Evolutionary conservation across 2,113 vertebrate species (phyloP), one percentile per base, ranked within the genome.

Genomic region (Notothenia coriiceps): DNA sequence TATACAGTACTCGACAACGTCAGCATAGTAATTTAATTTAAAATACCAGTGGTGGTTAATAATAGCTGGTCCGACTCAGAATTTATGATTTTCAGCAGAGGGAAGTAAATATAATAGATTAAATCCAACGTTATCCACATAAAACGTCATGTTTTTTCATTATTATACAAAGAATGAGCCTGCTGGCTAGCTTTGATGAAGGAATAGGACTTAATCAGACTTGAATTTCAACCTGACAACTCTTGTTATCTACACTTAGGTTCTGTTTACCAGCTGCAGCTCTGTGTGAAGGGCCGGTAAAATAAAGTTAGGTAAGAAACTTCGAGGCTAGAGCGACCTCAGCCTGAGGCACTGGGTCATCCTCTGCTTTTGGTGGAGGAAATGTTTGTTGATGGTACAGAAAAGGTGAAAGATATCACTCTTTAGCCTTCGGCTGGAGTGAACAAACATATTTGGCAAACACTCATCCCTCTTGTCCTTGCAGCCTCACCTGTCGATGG

Each of bases 391-490:
- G 71, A 62, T 49, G 72, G 69, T 60, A 54, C 56, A 74, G 70
- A 76, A 25, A 82, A 63, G 55, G 68, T 80, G 70, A 73, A 74
- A 70, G 52, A 84, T 54, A 25, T 80, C 51, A 72, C 50, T 75
- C 56, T 75, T 14, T 49, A 18, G 71, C 80, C 79, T 63, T 56
- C 4, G 14, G 80, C 73, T 79, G 51, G 70, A 82, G 51, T 40
- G 74, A 70, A 64, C 52, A 77, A 68, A 71, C 78, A 65, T 56
- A 77, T 89, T 71, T 74, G 71, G 78, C 74, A 77, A 89, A 86
- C 75, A 83, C n/a, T 77, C 73, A 56, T 77, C 50, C 10, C 18
- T 67, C 71, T 59, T 46, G 69, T 77, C 70, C 66, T 66, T 60
- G 51, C 69, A 57, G 33, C 59, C 67, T 57, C 62, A 67, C 70